Conservation (phyloP, 1,140 invertebrate species). For the Neoseiulus cucumeris region DNA sequence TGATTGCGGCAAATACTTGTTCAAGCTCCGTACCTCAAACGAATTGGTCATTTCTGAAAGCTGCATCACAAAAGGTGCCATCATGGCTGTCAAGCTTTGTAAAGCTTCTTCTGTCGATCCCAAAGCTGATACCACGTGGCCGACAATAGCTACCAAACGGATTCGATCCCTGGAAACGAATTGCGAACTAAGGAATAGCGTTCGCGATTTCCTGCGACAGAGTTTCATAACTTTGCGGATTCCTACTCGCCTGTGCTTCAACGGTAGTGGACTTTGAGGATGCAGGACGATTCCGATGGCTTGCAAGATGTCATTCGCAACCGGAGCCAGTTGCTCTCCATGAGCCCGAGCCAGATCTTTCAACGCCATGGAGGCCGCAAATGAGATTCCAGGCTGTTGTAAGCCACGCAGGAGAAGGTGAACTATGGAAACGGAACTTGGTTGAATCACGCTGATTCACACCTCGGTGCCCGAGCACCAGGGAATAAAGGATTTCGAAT, state of each 20-base stretch:
- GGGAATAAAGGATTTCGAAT: too few species aligned
- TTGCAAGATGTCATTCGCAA: conserved; percentile 1
- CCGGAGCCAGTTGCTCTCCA: background rate
- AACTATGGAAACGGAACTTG: background rate
- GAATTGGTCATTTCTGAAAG: background rate
- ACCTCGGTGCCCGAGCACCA: too few species aligned
- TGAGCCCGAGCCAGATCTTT: conserved; percentile 4
- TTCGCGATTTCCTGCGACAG: too few species aligned
- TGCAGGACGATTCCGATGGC: background rate
- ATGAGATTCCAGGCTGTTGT: background rate
- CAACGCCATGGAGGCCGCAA: background rate
- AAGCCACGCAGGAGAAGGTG: background rate
- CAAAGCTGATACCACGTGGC: background rate
- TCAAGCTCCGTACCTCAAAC: background rate
- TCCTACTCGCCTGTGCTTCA: conserved; percentile 4
- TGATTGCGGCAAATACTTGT: too few species aligned
- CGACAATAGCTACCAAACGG: background rate
- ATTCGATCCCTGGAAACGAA: background rate
- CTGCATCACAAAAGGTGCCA: background rate
- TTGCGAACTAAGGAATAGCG: background rate
- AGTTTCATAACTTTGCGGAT: too few species aligned
- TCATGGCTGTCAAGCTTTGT: background rate
- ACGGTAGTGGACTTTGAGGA: background rate
- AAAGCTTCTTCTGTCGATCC: background rate
- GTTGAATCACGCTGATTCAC: too few species aligned